Evolutionary conservation across 2,888 invertebrate genomes (phyloP), one percentile per base, ranked within the genome.

Genomic region (Melipona bicolor): DNA sequence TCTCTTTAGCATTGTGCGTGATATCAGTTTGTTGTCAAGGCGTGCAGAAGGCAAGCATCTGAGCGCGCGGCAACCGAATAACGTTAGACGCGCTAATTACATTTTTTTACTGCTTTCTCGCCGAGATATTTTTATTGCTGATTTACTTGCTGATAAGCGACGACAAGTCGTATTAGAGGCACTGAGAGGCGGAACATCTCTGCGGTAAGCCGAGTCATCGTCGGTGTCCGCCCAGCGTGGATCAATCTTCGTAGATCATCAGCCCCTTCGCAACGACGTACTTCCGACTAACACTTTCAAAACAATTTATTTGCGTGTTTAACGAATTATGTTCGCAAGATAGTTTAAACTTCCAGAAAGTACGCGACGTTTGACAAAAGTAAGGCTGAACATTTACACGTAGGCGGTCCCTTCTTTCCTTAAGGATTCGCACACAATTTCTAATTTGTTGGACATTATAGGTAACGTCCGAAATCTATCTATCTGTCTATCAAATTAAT

Each of bases 171-270:
- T 76, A 79, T 73, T 79, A 80, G 81, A 72, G 65, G 79, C 79
- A 68, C 65, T 67, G n/a, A 49, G 65, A 78, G 75, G 79, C 79
- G 79, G 80, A 73, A 79, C 76, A 27, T 79, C 72, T 80, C 56
- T 65, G 74, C 72, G 88, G 88, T 83, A 81, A 62, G 67, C 70
- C 69, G 64, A 59, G 89, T 88, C 88, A 82, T 70, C 85, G 80
- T 78, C 65, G 69, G 76, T 88, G 84, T 89, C 91, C 91, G 90
- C 91, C 90, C 89, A 85, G 81, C 77, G 87, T 74, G 85, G 87
- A 91, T 91, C 89, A 88, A 89, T 91, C 91, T 91, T 91, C 90
- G 89, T 91, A 87, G 86, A 87, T 91, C 91, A 87, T 87, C 91
- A 82, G 17, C 24, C 54, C 49, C 62, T 68, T 61, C 79, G 59